A percentile compares a stretch with the other conserved stretches of the same genome.
Evolutionary conservation across 2,888 invertebrate genomes (phyloP).

Genomic region (Matsumyia berberina): DNA sequence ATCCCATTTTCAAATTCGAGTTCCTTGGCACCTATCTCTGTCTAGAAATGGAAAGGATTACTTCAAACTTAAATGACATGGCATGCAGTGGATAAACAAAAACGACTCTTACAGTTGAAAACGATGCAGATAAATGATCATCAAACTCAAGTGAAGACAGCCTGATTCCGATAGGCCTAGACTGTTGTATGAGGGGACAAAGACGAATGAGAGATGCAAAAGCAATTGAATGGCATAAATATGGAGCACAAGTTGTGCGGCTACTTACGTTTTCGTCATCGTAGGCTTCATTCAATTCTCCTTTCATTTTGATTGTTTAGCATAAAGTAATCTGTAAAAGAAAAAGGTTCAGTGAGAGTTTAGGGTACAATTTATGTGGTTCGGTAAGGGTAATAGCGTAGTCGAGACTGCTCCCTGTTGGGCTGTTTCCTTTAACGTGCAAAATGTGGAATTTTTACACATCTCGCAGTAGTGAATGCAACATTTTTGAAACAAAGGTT

Average conservation of each 20-base stretch:
- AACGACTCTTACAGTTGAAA: conserved; percentile 44
- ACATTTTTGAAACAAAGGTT: too few species aligned
- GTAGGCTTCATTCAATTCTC: conserved; percentile 79
- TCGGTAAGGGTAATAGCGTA: too few species aligned
- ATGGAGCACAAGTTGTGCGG: not conserved
- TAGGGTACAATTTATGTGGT: too few species aligned
- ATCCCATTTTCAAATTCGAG: conserved; percentile 42
- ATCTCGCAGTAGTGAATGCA: too few species aligned
- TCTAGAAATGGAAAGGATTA: conserved; percentile 32
- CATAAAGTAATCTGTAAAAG: conserved; percentile 20
- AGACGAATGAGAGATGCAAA: conserved; percentile 20
- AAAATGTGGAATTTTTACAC: too few species aligned
- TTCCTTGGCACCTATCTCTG: conserved; percentile 16
- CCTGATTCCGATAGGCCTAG: conserved; percentile 37
- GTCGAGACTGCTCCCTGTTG: too few species aligned
- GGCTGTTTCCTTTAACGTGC: too few species aligned
- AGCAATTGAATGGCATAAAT: not conserved
- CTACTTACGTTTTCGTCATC: conserved; percentile 79
- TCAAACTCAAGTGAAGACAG: conserved; percentile 30
- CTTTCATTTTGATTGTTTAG: conserved; percentile 66
- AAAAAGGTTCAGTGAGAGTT: too few species aligned
- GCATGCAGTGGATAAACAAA: not conserved
- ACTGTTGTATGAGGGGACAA: conserved; percentile 47
- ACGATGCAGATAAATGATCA: not conserved
- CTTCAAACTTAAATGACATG: conserved; percentile 1